Conservation (phyloP, 2,888 invertebrate species). For the Agrochola lychnidis region DNA sequence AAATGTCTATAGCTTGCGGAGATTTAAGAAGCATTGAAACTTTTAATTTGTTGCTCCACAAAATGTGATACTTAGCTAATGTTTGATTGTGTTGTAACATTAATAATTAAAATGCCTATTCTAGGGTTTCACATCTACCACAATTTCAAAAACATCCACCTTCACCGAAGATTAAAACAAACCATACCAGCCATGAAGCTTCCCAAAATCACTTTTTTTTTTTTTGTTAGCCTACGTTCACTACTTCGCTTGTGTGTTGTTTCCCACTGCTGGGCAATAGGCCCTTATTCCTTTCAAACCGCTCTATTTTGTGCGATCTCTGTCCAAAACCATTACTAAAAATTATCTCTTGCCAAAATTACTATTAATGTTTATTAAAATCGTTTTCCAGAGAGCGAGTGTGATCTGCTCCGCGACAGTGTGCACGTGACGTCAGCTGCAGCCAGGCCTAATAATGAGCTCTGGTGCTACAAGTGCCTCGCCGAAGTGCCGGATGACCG, state of each 20-base stretch:
- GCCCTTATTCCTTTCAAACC: neutral
- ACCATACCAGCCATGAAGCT: neutral
- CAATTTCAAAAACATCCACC: neutral
- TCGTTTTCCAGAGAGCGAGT: slow-evolving; percentile 79
- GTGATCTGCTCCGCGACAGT: slow-evolving; percentile 90
- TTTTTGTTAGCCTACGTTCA: too few relatives aligned
- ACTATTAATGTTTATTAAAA: neutral
- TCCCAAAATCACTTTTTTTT: neutral
- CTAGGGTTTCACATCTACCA: neutral
- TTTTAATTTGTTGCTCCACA: neutral
- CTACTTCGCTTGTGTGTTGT: too few relatives aligned
- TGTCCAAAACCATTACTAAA: neutral
- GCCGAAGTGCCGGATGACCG: slow-evolving; percentile 94
- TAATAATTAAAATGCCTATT: neutral
- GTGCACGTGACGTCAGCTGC: slow-evolving; percentile 95
- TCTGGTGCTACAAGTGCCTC: slow-evolving; percentile 95
- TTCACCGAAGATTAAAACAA: neutral
- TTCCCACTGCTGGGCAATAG: neutral
- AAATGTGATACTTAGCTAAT: neutral
- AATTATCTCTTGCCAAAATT: neutral
- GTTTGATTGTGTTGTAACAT: too few relatives aligned
- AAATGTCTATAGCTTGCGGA: neutral
- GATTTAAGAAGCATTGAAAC: neutral
- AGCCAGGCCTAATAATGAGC: slow-evolving; percentile 94
- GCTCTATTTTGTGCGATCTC: neutral